Evolutionary conservation across 2,888 invertebrate species (phyloP), one percentile per base, ranked within the genome.

Genomic region (Tigriopus californicus): DNA sequence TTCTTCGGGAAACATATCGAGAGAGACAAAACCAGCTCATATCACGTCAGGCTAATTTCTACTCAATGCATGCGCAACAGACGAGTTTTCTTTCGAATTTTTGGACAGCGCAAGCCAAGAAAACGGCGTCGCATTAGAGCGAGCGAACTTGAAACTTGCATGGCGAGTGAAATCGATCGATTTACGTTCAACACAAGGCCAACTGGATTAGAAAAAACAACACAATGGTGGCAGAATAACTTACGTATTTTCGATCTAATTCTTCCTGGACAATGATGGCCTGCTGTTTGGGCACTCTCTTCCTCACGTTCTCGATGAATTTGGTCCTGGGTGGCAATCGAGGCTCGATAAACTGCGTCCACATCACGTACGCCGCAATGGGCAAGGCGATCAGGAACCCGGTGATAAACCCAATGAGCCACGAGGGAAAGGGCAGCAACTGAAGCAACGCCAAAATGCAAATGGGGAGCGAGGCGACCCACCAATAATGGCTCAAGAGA

Each of bases 211-310:
- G n/a, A n/a, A n/a, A n/a, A n/a, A n/a, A n/a, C n/a, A n/a, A n/a
- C n/a, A n/a, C n/a, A n/a, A n/a, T n/a, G n/a, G n/a, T n/a, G n/a
- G n/a, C n/a, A n/a, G 33, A 33, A 33, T 33, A 3, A 18, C 44
- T 44, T 20, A 51, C 52, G 15, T 40, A 41, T 8, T 20, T 54
- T 54, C 54, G n/a, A 13, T 54, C 41, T 15, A 54, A 41, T 54
- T 54, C 54, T 33, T 54, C 54, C 18, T 54, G 41, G 11, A 54
- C 42, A 54, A 54, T 41, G 15, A 54, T 54, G 54, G 54, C 41
- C 8, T 33, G 15, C 42, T 18, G 15, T 22, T 18, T 24, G 18
- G 33, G 20, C n/a, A 13, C 18, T 18, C 18, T 25, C n/a, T 15
- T 54, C 15, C 41, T 41, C 13, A 54, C 41, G 41, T 41, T 40